Base-by-base conservation (phyloP, 37 sponge, comb jelly and placozoan species). In the Halichondria panicea region DNA sequence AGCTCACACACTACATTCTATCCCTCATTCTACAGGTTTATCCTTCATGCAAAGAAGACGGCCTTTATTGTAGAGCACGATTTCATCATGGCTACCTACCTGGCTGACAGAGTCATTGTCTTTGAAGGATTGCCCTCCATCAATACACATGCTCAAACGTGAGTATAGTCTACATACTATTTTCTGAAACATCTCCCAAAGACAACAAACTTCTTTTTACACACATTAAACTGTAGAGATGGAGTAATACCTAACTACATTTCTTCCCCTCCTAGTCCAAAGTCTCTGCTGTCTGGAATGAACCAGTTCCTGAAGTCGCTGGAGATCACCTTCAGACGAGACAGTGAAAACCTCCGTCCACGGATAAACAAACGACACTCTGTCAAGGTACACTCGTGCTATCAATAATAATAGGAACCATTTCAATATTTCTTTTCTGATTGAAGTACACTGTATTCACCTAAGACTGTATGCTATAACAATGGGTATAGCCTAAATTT, bases 21-120 rank as follows among this genome's bases (percentile, higher is more conserved):
- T 8, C n/a, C 6, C 25, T 30, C 46, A 21, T 36, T 66, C 50
- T 31, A 1, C 55, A 95, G 96, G 75, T 97, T 89, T 60, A 95
- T 98, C 50, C 72, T 98, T 0, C 99, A 98, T 82, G 99, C 99
- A 60, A 98, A 98, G 91, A 98, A 98, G 87, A 98, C 99, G 41
- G 99, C 99, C 21, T 98, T 98, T 83, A 91, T 98, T 15, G 99
- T 98, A 44, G 99, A 98, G 73, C 99, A 98, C 71, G 99, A 98
- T 73, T 98, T 98, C 80, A 98, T 98, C 63, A 98, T 98, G 99
- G 99, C 96, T 9, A 98, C 99, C 5, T 98, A 98, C 55, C 83
- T 98, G 5, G 94, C 99, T 32, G 99, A 98, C 62, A 77, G 96
- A 38, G 99, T 98, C 19, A 79, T 98, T 32, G 99, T 98, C 19